Evolutionary conservation across 2,888 invertebrate genomes (phyloP), one percentile per base, ranked within the genome.

Genomic region (Fragum sueziense): DNA sequence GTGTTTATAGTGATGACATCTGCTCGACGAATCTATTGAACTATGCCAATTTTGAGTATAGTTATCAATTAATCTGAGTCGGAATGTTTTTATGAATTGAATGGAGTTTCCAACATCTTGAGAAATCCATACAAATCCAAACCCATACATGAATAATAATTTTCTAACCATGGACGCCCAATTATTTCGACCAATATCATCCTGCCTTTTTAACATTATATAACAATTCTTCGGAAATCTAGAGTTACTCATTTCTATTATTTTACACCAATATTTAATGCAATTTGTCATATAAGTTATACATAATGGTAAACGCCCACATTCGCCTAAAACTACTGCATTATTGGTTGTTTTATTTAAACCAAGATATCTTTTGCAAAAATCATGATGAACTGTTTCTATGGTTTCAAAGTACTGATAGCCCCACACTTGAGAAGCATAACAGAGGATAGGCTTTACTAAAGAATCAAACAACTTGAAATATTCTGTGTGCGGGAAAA

Each of bases 191-290:
- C 74, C 74, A 22, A 17, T 57, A 17, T 67, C 54, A 37, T 68
- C 68, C 9, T 54, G 34, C 34, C 9, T 7, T 27, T 67, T 67
- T 62, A 76, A 70, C 65, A 70, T 54, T 14, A 22, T 33, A 62
- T 76, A 76, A 62, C 76, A 70, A 0, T 62, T 34, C 52, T 65
- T 76, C 11, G 76, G 76, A 29, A 62, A 76, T 22, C 76, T 41
- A n/a, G 14, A 37, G 20, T 54, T 54, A 25, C 9, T n/a, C 54
- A 61, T 61, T 22, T 31, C 17, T 61, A 31, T 14, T 17, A 61
- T 14, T 17, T 61, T 54, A 22, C 54, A 54, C 54, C 54, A 54
- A 54, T 54, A 54, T 22, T 54, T 54, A n/a, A 54, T 54, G 22
- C 54, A 54, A 22, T 54, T 54, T 25, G 54, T n/a, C 20, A 22